Base-by-base conservation (phyloP, 2,113 vertebrate genomes). In the Sporophila hypoxantha region DNA sequence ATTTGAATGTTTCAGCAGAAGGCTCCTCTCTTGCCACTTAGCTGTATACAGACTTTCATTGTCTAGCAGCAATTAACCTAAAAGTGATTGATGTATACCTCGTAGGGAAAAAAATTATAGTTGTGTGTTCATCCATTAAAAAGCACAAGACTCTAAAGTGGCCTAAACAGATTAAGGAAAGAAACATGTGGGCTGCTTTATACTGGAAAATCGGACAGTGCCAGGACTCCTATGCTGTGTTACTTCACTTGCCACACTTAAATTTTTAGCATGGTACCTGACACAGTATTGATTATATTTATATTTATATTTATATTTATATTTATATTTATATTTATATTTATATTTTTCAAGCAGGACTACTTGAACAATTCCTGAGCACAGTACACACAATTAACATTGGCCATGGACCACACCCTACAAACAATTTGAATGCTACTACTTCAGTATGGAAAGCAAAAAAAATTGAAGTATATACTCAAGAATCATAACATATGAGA, bases 1-100 rank as follows among this genome's bases (percentile, higher is more conserved):
- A 80, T 92, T 94, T 93, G 69, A 88, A 68, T 55, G 53, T 78
- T 96, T 62, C 94, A 95, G 88, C 94, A 92, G 96, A 94, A 94
- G 92, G 84, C n/a, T 90, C 92, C 47, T 85, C 55, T 92, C 95
- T 95, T 90, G 69, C 79, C 76, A 80, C 61, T 94, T 96, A 86
- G 57, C 70, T 88, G 62, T 60, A 50, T 39, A 76, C 62, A 47
- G 49, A 67, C 46, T 93, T 82, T 69, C 39, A 81, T 29, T 91
- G 86, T 81, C 68, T 93, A 91, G 65, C 46, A 91, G 85, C 89
- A 96, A 95, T 96, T 97, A 96, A 92, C 49, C 44, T 75, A 87
- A 84, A 94, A 95, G 37, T 89, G 94, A 96, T 94, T 90, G 91
- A 94, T 92, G 84, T 92, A 85, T 67, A 57, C n/a, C 89, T 95